Evolutionary conservation across 2,113 vertebrate genomes (phyloP), one percentile per base, ranked within the genome.

Genomic region (Bostrychus sinensis): DNA sequence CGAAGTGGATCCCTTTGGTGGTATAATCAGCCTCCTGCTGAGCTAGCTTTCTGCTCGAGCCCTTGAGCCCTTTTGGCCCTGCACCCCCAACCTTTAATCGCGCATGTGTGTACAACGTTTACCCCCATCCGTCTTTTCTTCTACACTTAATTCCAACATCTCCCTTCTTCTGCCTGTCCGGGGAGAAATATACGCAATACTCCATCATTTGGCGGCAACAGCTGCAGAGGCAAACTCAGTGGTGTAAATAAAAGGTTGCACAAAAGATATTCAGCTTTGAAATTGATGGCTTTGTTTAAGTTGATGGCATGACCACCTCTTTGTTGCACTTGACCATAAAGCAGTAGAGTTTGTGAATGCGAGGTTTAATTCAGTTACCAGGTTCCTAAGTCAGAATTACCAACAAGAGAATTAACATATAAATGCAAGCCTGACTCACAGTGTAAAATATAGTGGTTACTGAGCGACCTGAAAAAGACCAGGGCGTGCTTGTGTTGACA

Each of bases 1-100:
- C 80, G 84, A 81, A 88, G 79, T 72, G 72, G 75, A 85, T 84
- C 86, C 70, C 87, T 75, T 83, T 79, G 81, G 88, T 78, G 87
- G 75, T 70, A 71, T 86, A 89, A 88, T 88, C 74, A 80, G 74
- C 77, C 81, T 80, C 87, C 77, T 85, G 89, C 90, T 87, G 87
- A 91, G 84, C 66, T 69, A 85, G 89, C 83, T 72, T 75, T 85
- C 78, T 66, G 72, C 75, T 57, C 70, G 38, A 77, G 75, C 62
- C 72, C 86, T 4, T 28, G 69, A 72, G 82, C 81, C 74, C 25
- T 88, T 89, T 80, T 82, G 77, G 66, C 80, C 81, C 76, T 54
- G 28, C 64, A 76, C 56, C 63, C 66, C 62, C 61, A 14, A 28
- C 66, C 54, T 63, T 83, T 75, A 75, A 79, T 85, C 64, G 41